phyloP scores from a whole-genome alignment of 2,113 vertebrate genomes.

The Ciconia maguari region DNA sequence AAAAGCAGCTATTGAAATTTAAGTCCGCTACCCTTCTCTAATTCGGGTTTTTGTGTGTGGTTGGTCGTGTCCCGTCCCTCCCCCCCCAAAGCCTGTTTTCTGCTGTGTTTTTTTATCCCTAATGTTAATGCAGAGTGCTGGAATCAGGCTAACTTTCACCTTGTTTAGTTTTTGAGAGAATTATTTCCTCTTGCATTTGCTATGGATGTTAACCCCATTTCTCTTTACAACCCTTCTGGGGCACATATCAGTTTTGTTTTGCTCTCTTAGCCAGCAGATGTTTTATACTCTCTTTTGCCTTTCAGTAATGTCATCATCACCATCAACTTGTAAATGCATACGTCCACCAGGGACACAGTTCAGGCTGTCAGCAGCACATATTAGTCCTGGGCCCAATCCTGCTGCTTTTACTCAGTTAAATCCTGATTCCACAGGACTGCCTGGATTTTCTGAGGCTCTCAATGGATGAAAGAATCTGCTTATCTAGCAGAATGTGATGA shows the following conservation, averaged over 20 bases:
- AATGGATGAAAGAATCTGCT: not conserved
- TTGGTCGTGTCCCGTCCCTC: fast-evolving
- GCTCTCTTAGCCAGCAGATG: constrained; percentile 46
- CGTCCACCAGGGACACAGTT: not conserved
- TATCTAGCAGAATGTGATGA: not conserved
- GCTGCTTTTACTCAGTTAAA: not conserved
- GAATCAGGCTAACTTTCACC: constrained; percentile 14
- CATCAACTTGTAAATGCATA: constrained; percentile 3
- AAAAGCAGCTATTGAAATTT: not conserved
- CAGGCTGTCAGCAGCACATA: not conserved
- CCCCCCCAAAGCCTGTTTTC: not conserved
- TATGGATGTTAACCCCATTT: constrained; percentile 46
- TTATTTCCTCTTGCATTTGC: constrained; percentile 39
- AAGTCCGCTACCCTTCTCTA: not conserved
- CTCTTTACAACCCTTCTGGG: constrained; percentile 36
- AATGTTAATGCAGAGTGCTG: not conserved
- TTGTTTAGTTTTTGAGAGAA: constrained; percentile 38
- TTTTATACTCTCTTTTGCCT: constrained; percentile 48
- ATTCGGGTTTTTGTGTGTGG: not conserved
- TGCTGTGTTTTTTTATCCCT: not conserved
- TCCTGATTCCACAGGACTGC: not conserved
- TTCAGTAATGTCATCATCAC: constrained; percentile 43
- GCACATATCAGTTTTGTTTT: constrained; percentile 32
- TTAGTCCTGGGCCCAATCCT: not conserved
- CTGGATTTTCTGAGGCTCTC: not conserved